Base-by-base conservation (phyloP, 2,888 invertebrate genomes). In the Himalopsyche japonica region DNA sequence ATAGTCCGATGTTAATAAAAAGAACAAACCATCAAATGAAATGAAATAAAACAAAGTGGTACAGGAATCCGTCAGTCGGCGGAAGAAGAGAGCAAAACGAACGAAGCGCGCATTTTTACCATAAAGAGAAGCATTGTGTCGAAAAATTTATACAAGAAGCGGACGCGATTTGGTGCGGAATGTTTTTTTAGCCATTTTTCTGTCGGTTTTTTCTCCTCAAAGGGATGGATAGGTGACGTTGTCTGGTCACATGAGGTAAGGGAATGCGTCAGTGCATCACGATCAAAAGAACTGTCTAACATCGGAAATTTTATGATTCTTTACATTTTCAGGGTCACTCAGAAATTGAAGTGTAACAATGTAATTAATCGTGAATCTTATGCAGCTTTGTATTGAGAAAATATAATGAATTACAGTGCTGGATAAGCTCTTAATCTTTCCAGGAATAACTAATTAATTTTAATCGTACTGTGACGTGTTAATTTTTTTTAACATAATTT, bases 141-240 rank as follows among this genome's bases (percentile, higher is more conserved):
- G 83, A 86, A 86, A 86, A 84, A 84, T 86, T 86, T 86, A 86
- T 86, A 84, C 86, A 80, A 84, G 86, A 84, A 86, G 57, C 84
- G 81, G 82, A 77, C 80, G 81, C 76, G 80, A 80, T 82, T 82
- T 78, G 76, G 43, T 30, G 57, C 57, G 32, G 76, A 32, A 30
- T 20, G 32, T 32, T 30, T 30, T 76, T 76, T 76, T 76, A 18
- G 76, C 34, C 76, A 30, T 76, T 76, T 76, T 76, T 76, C 32
- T 34, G 76, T 76, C 76, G 76, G 76, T 76, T 76, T 34, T 76
- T 76, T 30, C 76, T 57, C 76, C 15, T 30, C 76, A 76, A 76
- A 76, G 57, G 76, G 76, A 76, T 34, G 76, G 76, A 76, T 76
- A 34, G 76, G 76, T 34, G 76, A 76, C 76, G 76, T 30, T 34